Base-by-base conservation (phyloP, 1,140 invertebrate species). In the Leptopilina clavipes region DNA sequence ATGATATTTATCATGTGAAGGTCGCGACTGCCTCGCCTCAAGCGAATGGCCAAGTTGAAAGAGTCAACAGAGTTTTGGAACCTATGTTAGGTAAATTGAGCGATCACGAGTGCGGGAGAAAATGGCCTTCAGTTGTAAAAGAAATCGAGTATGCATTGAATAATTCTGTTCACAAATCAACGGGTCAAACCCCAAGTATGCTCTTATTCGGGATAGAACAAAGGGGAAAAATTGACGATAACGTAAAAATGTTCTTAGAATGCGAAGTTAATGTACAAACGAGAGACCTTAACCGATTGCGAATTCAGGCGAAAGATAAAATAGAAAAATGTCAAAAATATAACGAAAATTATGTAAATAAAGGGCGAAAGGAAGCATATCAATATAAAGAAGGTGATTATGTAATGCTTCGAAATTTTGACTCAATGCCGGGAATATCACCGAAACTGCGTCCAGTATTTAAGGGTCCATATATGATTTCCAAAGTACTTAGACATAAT, bases 131-230 rank as follows among this genome's bases (percentile, higher is more conserved):
- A 11, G 25, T 71, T 12, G 43, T 86, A 43, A 44, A 11, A 10
- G 52, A 84, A 12, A 74, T 74, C 10, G 80, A 85, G 74, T 84
- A 77, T 74, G 74, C 78, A 3, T 18, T 86, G 14, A 86, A 86
- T 73, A 84, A 84, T 44, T 76, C 84, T 11, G n/a, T 74, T 17
- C 65, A 76, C 71, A 71, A 76, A 31, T 72, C 76, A 18, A 81
- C 73, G 6, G 65, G 48, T 10, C 40, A 82, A 19, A 79, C 76
- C 1, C 82, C 82, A 6, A 59, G 71, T 77, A 71, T 12, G 25
- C 40, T 82, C 19, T 76, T 85, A 10, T 83, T 82, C 79, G 81
- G 84, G 18, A 44, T 80, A 77, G 54, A 54, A 0, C 52, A 54
- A 10, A 54, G 17, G 1, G 52, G 52, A 1, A 19, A 54, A 54